These are phyloP conservation scores for Callinectes sapidus DNA, from an alignment of 2,888 invertebrate species.

Conservation along the genomic window DNA sequence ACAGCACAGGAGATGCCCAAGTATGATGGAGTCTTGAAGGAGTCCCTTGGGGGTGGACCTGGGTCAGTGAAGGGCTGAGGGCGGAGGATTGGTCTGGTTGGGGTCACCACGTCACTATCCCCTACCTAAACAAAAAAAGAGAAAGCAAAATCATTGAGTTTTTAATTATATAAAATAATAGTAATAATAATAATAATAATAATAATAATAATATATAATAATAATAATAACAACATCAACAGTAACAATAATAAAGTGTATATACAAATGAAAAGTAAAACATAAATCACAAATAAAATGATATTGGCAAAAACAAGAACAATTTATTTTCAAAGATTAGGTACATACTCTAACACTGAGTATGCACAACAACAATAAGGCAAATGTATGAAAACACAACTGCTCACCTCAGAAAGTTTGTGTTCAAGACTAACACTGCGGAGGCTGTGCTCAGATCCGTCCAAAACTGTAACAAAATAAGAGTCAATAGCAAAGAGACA, in stretches of 20 bases:
- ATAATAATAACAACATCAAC: too few species aligned
- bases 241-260: too few species aligned
- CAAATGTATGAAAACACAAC: neutral
- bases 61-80: constrained; percentile 61
- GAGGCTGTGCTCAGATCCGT: constrained; percentile 62
- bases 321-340: neutral
- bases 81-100: constrained; percentile 52
- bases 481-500: neutral
- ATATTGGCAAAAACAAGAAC: neutral
- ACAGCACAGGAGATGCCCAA: constrained; percentile 92
- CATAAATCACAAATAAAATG: too few species aligned
- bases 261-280: too few species aligned
- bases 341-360: neutral
- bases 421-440: constrained; percentile 64
- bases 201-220: too few species aligned
- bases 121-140: constrained; percentile 41
- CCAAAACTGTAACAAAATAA: constrained; percentile 50
- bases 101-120: constrained; percentile 43
- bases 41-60: constrained; percentile 37
- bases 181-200: too few species aligned
- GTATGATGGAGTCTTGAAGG: constrained; percentile 82
- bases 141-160: too few species aligned
- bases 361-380: neutral
- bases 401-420: constrained; percentile 54
- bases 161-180: too few species aligned